Conservation (phyloP, 2,888 invertebrate genomes). For the Eupsilia transversa region DNA sequence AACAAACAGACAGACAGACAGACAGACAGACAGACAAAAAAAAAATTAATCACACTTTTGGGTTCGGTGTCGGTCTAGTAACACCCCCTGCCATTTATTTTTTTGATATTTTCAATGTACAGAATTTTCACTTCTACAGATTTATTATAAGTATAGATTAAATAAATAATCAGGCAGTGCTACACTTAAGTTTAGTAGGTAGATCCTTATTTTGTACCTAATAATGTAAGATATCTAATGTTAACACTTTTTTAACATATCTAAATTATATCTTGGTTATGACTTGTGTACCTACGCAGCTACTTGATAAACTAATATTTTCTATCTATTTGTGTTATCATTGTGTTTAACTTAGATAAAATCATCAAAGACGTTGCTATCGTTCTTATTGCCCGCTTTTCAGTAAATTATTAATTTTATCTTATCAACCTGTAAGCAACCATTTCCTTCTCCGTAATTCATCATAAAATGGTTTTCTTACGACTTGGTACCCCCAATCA, state of each 20-base stretch:
- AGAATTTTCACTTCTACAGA: too few species aligned
- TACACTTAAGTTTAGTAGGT: not conserved
- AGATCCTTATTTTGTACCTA: not conserved
- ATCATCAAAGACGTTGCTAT: not conserved
- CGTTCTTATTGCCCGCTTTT: conserved; percentile 5
- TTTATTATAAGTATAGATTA: too few species aligned
- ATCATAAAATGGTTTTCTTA: not conserved
- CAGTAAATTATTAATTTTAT: too few species aligned
- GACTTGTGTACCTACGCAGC: conserved; percentile 8
- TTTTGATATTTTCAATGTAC: too few species aligned
- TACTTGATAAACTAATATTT: conserved; percentile 7
- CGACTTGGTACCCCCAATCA: not conserved
- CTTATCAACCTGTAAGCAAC: too few species aligned
- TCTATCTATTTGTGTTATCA: conserved; percentile 5
- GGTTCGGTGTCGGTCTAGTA: too few species aligned
- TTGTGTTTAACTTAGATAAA: conserved; percentile 34
- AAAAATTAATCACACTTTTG: too few species aligned
- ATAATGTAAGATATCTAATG: too few species aligned
- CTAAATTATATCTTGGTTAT: conserved; percentile 6
- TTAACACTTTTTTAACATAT: too few species aligned
- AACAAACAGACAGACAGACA: too few species aligned
- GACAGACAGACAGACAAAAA: too few species aligned
- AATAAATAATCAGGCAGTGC: not conserved
- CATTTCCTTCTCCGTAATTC: not conserved
- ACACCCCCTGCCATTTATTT: too few species aligned